These are phyloP conservation scores for Caenorhabditis drosophilae DNA, from an alignment of 2,888 invertebrate genomes.

Conservation along the genomic window DNA sequence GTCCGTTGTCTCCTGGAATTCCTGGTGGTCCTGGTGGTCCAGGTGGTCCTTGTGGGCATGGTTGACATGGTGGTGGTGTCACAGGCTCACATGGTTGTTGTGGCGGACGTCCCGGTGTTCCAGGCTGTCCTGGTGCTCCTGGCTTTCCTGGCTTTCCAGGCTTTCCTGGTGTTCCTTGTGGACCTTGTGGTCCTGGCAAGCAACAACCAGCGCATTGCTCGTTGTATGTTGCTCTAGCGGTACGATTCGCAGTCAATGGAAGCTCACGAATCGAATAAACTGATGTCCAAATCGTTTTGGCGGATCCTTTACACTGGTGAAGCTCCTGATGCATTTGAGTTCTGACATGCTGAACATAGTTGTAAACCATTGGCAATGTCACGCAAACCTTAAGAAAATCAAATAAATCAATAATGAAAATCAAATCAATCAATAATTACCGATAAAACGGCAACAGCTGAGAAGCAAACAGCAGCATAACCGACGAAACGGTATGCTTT, in stretches of 20 bases:
- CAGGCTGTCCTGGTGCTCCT: conserved; percentile 57
- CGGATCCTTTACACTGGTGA: conserved; percentile 55
- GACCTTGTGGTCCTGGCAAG: conserved; percentile 59
- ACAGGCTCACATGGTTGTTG: conserved; percentile 56
- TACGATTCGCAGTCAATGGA: conserved; percentile 52
- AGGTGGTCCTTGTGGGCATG: conserved; percentile 58
- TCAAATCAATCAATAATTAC: conserved; percentile 8
- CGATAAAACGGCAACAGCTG: conserved; percentile 57
- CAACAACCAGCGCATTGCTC: conserved; percentile 60
- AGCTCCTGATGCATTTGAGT: conserved; percentile 58
- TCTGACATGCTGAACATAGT: conserved; percentile 58
- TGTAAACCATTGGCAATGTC: conserved; percentile 61
- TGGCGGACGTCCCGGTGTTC: conserved; percentile 59
- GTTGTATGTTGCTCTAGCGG: conserved; percentile 51
- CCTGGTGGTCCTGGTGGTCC: conserved; percentile 60
- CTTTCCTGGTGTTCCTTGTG: conserved; percentile 54
- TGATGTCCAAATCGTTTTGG: conserved; percentile 56
- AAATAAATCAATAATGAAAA: background rate
- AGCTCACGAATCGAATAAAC: conserved; percentile 56
- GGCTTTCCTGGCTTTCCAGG: conserved; percentile 60
- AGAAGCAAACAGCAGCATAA: conserved; percentile 58
- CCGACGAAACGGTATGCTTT: conserved; percentile 61
- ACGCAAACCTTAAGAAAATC: conserved; percentile 46
- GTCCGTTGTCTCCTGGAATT: conserved; percentile 58
- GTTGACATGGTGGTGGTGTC: conserved; percentile 59